These are phyloP conservation scores for Tinamus major DNA, from an alignment of 2,797 vertebrate genomes.

Conservation along the genomic window DNA sequence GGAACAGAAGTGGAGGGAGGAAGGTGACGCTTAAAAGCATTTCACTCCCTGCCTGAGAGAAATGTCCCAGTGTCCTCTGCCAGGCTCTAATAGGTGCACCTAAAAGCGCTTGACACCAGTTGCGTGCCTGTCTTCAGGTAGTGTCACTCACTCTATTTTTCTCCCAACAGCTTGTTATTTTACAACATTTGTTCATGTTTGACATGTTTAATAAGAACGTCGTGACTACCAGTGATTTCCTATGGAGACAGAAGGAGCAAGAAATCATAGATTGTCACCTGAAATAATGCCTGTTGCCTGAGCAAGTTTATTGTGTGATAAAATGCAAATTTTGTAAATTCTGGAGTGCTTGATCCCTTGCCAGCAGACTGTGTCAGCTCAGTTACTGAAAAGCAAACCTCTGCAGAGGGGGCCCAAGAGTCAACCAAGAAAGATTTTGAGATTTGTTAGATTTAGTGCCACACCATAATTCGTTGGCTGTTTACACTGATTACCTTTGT, in stretches of 20 bases:
- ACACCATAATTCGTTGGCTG: background rate
- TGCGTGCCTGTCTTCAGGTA: background rate
- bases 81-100: background rate
- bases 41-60: slow-evolving; percentile 18
- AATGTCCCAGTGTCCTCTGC: background rate
- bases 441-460: background rate
- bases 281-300: background rate
- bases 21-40: background rate
- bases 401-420: background rate
- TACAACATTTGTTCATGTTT: background rate
- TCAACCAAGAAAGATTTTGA: background rate
- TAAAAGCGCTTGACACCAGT: slow-evolving; percentile 15
- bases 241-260: background rate
- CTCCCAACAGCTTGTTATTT: background rate
- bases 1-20: background rate
- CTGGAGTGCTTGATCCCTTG: background rate
- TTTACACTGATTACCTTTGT: background rate
- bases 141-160: background rate
- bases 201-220: background rate
- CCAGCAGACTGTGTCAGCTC: background rate
- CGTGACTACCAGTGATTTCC: background rate
- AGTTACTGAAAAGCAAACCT: background rate
- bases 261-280: background rate
- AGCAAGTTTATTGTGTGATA: background rate
- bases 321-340: background rate